phyloP scores from a whole-genome alignment of 2,888 invertebrate species.

The Pseudanteris insignis region DNA sequence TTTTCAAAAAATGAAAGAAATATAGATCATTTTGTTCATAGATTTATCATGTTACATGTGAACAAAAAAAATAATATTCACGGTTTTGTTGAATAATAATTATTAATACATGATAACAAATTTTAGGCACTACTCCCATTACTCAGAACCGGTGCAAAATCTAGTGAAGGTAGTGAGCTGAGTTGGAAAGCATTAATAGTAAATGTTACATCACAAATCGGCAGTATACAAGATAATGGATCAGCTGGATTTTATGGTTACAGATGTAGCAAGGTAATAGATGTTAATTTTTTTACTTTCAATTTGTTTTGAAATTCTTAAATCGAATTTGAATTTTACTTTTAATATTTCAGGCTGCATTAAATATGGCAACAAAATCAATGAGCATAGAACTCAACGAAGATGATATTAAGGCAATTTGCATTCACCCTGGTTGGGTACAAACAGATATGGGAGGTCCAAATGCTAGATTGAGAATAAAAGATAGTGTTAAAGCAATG shows the following conservation, averaged over 20 bases:
- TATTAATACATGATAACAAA: background rate
- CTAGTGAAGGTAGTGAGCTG: slow-evolving; percentile 70
- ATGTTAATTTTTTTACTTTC: too few relatives aligned
- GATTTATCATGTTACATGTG: too few relatives aligned
- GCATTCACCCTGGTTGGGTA: slow-evolving; percentile 92
- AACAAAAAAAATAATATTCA: too few relatives aligned
- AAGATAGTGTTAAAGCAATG: slow-evolving; percentile 74
- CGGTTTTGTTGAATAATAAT: too few relatives aligned
- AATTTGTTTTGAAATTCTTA: too few relatives aligned
- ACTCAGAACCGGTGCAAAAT: slow-evolving; percentile 66
- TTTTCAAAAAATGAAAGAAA: too few relatives aligned
- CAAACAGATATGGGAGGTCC: slow-evolving; percentile 88
- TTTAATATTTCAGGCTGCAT: slow-evolving; percentile 73
- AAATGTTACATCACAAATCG: slow-evolving; percentile 85
- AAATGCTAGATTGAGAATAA: slow-evolving; percentile 78
- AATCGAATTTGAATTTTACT: too few relatives aligned
- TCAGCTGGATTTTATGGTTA: slow-evolving; percentile 87
- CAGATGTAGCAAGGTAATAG: slow-evolving; percentile 87
- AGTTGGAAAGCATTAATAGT: slow-evolving; percentile 82
- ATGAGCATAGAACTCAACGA: slow-evolving; percentile 82
- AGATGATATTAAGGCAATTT: slow-evolving; percentile 78
- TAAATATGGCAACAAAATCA: slow-evolving; percentile 88
- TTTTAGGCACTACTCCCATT: slow-evolving; percentile 78
- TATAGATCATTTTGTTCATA: too few relatives aligned
- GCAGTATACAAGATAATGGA: slow-evolving; percentile 79